These are phyloP conservation scores for Fistularia tabacaria DNA, from an alignment of 2,797 vertebrate genomes.

Conservation along the genomic window DNA sequence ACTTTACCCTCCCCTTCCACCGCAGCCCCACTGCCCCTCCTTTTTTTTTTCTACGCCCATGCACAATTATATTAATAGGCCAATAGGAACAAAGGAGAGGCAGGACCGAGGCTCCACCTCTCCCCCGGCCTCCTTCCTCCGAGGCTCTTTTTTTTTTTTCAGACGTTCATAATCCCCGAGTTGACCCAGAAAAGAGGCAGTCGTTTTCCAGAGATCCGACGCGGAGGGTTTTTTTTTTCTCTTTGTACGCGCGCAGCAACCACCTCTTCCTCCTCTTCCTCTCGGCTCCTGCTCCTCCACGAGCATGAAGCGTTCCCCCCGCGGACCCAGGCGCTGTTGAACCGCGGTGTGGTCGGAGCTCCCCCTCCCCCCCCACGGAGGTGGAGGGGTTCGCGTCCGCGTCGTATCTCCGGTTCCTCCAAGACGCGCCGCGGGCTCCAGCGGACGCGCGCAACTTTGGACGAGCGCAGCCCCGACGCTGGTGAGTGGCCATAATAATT, in stretches of 20 bases:
- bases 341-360: background rate
- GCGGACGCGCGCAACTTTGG: conserved; percentile 72
- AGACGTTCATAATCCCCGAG: conserved; percentile 80
- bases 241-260: conserved; percentile 59
- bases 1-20: conserved; percentile 65
- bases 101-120: conserved; percentile 71
- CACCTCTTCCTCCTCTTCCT: too few relatives aligned
- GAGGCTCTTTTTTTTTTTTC: conserved; percentile 64
- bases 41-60: conserved; percentile 61
- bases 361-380: background rate
- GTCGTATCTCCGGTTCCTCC: background rate
- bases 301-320: conserved; percentile 75
- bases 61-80: conserved; percentile 77
- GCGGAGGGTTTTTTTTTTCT: conserved; percentile 65
- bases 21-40: conserved; percentile 53
- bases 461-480: conserved; percentile 52
- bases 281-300: conserved; percentile 39
- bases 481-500: conserved; percentile 57
- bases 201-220: conserved; percentile 75
- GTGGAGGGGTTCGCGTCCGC: background rate
- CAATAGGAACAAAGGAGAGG: conserved; percentile 79
- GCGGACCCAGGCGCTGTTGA: conserved; percentile 56
- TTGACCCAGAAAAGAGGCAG: conserved; percentile 82
- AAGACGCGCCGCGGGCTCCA: conserved; percentile 11
- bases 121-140: conserved; percentile 66